phyloP scores from a whole-genome alignment of 2,888 invertebrate species.

The Lepetodrilus schrolli region DNA sequence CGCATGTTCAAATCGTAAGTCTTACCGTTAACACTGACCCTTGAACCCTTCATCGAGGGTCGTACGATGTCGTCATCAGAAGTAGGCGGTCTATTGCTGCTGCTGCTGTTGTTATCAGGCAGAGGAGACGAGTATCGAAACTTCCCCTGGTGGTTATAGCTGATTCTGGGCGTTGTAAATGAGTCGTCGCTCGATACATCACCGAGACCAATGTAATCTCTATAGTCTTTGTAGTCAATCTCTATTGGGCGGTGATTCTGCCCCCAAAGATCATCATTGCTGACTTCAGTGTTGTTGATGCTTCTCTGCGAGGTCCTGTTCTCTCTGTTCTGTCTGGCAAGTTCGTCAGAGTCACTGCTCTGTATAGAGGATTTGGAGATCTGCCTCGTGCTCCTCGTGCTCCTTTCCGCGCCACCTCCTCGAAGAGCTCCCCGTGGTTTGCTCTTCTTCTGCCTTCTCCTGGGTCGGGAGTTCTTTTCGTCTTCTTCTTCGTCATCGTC shows the following conservation, averaged over 20 bases:
- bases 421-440: neutral
- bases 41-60: constrained; percentile 1
- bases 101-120: neutral
- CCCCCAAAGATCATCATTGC: too few relatives aligned
- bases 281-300: neutral
- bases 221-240: neutral
- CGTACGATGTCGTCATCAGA: neutral
- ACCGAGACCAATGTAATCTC: neutral
- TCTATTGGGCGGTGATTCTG: neutral
- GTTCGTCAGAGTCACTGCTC: neutral
- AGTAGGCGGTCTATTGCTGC: too few relatives aligned
- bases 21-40: constrained; percentile 1
- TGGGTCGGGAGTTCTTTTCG: neutral
- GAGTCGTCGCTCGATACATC: neutral
- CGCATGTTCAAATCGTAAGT: neutral
- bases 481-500: constrained; percentile 17
- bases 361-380: neutral
- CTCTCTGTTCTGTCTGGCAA: neutral
- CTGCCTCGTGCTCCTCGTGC: neutral
- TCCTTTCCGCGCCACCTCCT: neutral
- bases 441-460: neutral
- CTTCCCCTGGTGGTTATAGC: neutral
- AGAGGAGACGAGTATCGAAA: neutral
- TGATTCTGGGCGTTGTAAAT: neutral
- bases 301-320: neutral